Percentiles rank a stretch among this genome's conserved stretches.
Conservation (phyloP, 1,140 invertebrate genomes). For the Chlorops oryzae region DNA sequence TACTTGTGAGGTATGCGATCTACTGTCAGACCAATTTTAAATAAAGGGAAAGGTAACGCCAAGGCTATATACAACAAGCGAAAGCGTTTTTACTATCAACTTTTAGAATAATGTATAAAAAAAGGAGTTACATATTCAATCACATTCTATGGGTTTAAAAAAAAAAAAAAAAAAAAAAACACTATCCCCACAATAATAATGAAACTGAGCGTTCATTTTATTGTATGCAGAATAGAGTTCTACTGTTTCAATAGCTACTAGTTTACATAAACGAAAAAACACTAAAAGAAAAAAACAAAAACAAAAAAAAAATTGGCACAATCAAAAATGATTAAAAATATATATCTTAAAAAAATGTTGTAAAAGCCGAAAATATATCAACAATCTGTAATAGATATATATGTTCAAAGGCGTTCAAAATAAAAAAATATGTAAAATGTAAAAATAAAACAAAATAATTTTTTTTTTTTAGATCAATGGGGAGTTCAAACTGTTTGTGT, state of each 20-base stretch:
- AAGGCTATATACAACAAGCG: background rate
- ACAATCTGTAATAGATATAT: no score
- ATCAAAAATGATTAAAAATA: no score
- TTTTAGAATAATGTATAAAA: background rate
- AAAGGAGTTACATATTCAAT: slow-evolving; percentile 4
- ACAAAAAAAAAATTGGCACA: background rate
- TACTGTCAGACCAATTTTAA: slow-evolving; percentile 86
- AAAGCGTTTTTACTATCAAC: background rate
- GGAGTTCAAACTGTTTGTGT: no score
- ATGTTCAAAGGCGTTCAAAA: no score
- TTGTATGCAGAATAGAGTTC: background rate
- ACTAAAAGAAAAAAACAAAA: background rate
- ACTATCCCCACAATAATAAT: no score
- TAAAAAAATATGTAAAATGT: no score
- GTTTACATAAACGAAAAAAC: background rate
- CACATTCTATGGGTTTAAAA: background rate
- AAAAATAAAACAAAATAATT: no score
- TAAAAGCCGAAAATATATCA: no score
- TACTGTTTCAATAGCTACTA: background rate
- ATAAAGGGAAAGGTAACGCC: slow-evolving; percentile 12
- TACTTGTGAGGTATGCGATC: slow-evolving; percentile 81
- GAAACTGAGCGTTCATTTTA: background rate
- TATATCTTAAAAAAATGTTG: no score
- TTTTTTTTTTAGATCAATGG: no score
- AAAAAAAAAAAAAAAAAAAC: slow-evolving; percentile 9